phyloP scores from a whole-genome alignment of 2,888 invertebrate genomes.

The Pomacea canaliculata region DNA sequence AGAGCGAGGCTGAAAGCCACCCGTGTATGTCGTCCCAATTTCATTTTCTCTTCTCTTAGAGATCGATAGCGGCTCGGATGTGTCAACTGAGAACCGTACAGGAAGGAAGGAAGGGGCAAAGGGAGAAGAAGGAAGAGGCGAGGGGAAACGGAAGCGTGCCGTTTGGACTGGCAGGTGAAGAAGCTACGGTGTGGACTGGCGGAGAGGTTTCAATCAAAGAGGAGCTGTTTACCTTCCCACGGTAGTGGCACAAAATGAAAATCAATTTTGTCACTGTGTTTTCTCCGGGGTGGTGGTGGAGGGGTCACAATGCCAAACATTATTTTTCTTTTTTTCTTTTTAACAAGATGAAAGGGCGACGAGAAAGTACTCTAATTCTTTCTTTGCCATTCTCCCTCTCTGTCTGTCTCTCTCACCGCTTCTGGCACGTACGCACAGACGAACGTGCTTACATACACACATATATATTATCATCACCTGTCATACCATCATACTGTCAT shows the following conservation, averaged over 20 bases:
- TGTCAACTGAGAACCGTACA: not conserved
- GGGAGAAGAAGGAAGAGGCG: not conserved
- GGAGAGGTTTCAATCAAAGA: not conserved
- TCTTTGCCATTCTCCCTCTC: not conserved
- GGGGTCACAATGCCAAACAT: not conserved
- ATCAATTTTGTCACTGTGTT: not conserved
- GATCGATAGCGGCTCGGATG: not conserved
- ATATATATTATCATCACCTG: no score
- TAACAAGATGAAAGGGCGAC: not conserved
- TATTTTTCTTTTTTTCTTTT: not conserved
- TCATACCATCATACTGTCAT: no score
- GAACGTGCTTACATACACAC: no score
- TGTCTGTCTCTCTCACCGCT: not conserved
- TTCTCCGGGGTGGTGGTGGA: not conserved
- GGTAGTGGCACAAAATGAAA: not conserved
- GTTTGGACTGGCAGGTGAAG: constrained; percentile 1
- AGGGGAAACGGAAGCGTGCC: not conserved
- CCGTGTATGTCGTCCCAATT: not conserved
- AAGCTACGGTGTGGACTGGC: not conserved
- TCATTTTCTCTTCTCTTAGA: not conserved
- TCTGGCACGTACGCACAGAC: no score
- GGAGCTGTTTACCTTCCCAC: constrained; percentile 4
- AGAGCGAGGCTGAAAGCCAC: no score
- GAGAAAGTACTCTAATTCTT: not conserved
- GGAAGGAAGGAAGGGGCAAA: not conserved